Evolutionary conservation across 2,888 invertebrate genomes (phyloP).

Genomic region (Glaucopsyche alexis): DNA sequence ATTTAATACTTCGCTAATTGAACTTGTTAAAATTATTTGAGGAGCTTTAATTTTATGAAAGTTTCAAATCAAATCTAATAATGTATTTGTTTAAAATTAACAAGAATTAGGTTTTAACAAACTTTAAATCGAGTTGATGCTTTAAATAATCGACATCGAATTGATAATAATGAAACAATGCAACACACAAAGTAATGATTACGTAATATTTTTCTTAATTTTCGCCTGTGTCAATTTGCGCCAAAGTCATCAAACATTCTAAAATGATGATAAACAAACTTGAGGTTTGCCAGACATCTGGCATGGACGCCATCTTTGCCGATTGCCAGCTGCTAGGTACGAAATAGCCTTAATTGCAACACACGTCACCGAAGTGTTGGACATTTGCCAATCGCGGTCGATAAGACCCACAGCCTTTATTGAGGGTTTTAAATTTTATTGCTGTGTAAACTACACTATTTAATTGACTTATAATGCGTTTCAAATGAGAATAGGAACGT

Average conservation of each 20-base stretch:
- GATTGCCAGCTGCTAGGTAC: constrained; percentile 31
- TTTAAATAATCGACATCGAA: neutral
- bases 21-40: constrained; percentile 16
- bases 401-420: constrained; percentile 25
- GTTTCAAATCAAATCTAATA: neutral
- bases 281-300: neutral
- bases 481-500: no score
- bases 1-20: neutral
- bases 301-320: constrained; percentile 29
- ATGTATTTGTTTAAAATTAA: constrained; percentile 9
- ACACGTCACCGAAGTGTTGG: constrained; percentile 33
- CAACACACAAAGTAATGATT: no score
- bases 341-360: constrained; percentile 33
- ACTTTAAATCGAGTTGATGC: neutral
- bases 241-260: neutral
- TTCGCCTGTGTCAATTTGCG: neutral
- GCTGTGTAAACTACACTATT: neutral
- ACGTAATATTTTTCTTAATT: no score
- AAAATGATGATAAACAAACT: neutral
- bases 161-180: neutral
- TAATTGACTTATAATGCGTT: neutral
- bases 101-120: neutral
- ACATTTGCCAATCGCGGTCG: constrained; percentile 30
- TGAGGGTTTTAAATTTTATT: constrained; percentile 26
- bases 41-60: neutral